These are phyloP conservation scores for Carduelis carduelis DNA, from an alignment of 2,797 vertebrate genomes.

Conservation along the genomic window DNA sequence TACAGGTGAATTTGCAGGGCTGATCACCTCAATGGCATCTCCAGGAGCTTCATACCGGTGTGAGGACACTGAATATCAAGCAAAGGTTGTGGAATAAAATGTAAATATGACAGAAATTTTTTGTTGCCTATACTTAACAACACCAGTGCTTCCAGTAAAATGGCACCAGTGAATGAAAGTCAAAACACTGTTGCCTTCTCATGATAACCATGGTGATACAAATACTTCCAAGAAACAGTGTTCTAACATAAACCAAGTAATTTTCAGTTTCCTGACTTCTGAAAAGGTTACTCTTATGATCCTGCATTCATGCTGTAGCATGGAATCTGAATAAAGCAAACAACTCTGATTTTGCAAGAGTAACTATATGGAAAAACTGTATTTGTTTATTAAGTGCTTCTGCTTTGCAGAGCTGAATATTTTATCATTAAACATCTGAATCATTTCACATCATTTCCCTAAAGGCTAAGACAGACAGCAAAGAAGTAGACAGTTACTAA, in stretches of 20 bases:
- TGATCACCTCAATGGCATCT: conserved; percentile 95
- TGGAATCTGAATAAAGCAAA: not conserved
- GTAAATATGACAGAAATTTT: not conserved
- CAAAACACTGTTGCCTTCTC: not conserved
- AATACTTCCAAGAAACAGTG: not conserved
- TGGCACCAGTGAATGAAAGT: not conserved
- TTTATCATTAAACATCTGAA: not conserved
- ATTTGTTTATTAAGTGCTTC: not conserved
- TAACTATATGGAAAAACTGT: not conserved
- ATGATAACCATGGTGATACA: not conserved
- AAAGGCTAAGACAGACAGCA: conserved; percentile 34
- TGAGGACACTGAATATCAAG: conserved; percentile 82
- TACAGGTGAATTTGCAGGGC: conserved; percentile 91
- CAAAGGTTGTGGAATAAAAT: not conserved
- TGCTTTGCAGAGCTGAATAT: not conserved
- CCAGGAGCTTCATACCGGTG: conserved; percentile 88
- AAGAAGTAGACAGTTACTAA: conserved; percentile 55
- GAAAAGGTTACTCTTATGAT: not conserved
- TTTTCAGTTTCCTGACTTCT: not conserved
- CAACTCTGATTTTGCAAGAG: not conserved
- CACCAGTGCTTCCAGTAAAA: not conserved
- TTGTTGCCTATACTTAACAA: not conserved
- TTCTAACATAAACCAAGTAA: not conserved
- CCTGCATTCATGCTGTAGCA: not conserved
- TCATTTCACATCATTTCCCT: not conserved